These are phyloP conservation scores for Nomada fucata DNA, from an alignment of 2,888 invertebrate genomes.

Conservation along the genomic window DNA sequence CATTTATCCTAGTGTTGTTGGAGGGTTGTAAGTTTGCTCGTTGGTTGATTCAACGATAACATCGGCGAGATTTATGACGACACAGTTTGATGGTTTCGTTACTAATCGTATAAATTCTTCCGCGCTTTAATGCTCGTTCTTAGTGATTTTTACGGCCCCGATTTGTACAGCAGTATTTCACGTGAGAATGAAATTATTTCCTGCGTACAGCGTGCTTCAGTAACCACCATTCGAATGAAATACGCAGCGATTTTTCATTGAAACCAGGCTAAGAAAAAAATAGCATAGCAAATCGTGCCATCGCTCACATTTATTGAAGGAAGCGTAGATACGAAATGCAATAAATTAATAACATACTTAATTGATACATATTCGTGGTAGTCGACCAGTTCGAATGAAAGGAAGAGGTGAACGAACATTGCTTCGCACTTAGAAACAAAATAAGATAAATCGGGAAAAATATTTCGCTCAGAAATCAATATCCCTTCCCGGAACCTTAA, in stretches of 20 bases:
- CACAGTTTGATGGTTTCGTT: neutral
- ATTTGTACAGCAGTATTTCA: neutral
- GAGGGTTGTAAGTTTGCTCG: slow-evolving; percentile 27
- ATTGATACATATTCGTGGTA: too few species aligned
- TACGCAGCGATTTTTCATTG: neutral
- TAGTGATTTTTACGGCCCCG: neutral
- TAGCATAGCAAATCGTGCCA: neutral
- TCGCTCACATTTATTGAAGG: too few species aligned
- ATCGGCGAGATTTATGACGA: neutral
- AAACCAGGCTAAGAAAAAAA: neutral
- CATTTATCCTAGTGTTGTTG: slow-evolving; percentile 36
- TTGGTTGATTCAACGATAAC: slow-evolving; percentile 23
- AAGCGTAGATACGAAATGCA: too few species aligned
- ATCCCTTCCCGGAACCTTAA: slow-evolving; percentile 36
- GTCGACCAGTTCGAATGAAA: too few species aligned
- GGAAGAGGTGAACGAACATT: too few species aligned
- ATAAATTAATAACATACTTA: too few species aligned
- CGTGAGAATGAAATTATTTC: neutral
- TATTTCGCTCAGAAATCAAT: slow-evolving; percentile 43
- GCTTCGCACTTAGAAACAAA: too few species aligned
- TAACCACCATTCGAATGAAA: neutral
- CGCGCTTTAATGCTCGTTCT: neutral
- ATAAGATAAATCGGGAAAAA: slow-evolving; percentile 8
- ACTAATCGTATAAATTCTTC: slow-evolving; percentile 1
- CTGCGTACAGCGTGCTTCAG: too few species aligned